phyloP scores from a whole-genome alignment of 2,888 invertebrate genomes.

The Drosophila austrosaltans region DNA sequence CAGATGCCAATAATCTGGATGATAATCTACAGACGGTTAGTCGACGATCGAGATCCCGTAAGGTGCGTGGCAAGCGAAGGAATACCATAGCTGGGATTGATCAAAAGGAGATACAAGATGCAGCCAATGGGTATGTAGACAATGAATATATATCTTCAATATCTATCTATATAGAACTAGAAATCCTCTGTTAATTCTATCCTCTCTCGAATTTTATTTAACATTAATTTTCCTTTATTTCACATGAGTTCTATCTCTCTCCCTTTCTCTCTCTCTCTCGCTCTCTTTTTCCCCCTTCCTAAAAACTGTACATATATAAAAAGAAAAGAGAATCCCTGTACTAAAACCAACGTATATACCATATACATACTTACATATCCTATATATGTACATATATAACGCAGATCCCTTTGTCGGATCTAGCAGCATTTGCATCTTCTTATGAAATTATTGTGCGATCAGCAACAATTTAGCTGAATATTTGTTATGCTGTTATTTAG shows the following conservation, averaged over 20 bases:
- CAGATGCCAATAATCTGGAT: constrained; percentile 81
- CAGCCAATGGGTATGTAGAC: constrained; percentile 90
- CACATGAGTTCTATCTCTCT: background rate
- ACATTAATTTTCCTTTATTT: constrained; percentile 26
- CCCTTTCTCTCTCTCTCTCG: constrained; percentile 17
- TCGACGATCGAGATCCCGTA: constrained; percentile 88
- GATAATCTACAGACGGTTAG: constrained; percentile 87
- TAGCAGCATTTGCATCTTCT: constrained; percentile 43
- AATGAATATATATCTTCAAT: background rate
- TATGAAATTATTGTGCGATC: constrained; percentile 73
- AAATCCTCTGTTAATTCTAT: background rate
- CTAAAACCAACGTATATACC: constrained; percentile 26
- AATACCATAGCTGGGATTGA: constrained; percentile 96
- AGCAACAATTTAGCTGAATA: constrained; percentile 56
- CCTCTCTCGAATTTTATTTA: constrained; percentile 8
- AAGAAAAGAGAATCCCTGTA: constrained; percentile 1
- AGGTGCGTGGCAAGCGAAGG: constrained; percentile 92
- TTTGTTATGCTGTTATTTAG: constrained; percentile 82
- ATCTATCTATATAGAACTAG: constrained; percentile 17
- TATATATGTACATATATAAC: constrained; percentile 37
- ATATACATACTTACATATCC: constrained; percentile 50
- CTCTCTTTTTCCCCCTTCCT: background rate
- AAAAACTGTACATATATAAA: constrained; percentile 48
- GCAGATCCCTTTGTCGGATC: constrained; percentile 16
- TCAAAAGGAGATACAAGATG: constrained; percentile 94